These are phyloP conservation scores for Tragelaphus buxtoni DNA, from an alignment of 2,113 vertebrate genomes.

Conservation along the genomic window DNA sequence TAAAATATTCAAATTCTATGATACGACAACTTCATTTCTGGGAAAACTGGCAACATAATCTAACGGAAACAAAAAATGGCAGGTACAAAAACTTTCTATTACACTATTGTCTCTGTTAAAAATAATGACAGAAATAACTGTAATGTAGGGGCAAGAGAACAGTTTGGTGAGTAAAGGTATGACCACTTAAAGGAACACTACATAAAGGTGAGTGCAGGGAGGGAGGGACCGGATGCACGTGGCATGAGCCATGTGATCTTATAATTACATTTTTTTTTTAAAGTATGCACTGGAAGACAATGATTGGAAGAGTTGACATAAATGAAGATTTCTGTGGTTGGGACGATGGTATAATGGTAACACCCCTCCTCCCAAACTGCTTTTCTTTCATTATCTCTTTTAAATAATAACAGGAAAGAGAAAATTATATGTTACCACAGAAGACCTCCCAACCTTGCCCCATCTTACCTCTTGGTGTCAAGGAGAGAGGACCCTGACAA, in stretches of 20 bases:
- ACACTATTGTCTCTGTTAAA: background rate
- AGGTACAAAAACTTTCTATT: background rate
- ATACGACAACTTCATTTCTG: background rate
- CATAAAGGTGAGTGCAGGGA: background rate
- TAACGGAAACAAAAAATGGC: background rate
- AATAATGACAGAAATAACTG: background rate
- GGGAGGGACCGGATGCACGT: background rate
- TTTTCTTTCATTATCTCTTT: constrained; percentile 8
- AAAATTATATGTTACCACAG: background rate
- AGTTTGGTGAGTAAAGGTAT: background rate
- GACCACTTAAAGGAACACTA: background rate
- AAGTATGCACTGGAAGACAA: background rate
- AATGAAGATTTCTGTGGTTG: background rate
- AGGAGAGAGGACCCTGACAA: background rate
- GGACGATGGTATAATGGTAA: background rate
- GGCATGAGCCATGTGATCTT: background rate
- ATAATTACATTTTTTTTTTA: background rate
- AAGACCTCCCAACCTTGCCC: background rate
- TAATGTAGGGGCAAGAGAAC: background rate
- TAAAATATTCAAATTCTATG: constrained; percentile 14
- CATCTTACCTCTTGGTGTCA: background rate
- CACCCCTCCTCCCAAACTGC: background rate
- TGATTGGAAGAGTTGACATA: background rate
- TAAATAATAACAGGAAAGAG: background rate
- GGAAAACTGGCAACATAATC: background rate